A percentile compares a stretch with the other conserved stretches of the same genome.
These are phyloP conservation scores for Tinamus major DNA, from an alignment of 2,797 vertebrate genomes.

Conservation along the genomic window DNA sequence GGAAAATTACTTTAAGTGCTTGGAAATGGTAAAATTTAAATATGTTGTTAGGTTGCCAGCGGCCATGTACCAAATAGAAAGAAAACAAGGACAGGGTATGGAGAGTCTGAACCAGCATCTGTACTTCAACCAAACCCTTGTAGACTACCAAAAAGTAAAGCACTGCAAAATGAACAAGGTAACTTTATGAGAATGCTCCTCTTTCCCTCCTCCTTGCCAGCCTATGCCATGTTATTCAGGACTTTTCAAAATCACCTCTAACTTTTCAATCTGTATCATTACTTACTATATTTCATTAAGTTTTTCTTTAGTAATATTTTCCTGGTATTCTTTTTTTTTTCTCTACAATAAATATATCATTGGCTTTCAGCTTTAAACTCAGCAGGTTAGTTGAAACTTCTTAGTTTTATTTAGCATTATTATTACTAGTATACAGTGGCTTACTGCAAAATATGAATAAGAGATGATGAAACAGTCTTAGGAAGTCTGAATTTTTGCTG, in stretches of 20 bases:
- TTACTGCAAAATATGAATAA: neutral
- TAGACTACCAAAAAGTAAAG: slow-evolving; percentile 75
- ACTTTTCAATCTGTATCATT: neutral
- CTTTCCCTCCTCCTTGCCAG: neutral
- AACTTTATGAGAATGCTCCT: slow-evolving; percentile 22
- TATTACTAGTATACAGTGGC: neutral
- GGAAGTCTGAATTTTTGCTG: neutral
- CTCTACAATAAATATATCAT: neutral
- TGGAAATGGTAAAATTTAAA: slow-evolving; percentile 60
- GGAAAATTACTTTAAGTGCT: slow-evolving; percentile 26
- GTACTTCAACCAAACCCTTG: slow-evolving; percentile 86
- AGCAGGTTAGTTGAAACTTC: neutral
- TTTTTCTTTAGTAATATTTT: neutral
- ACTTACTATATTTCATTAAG: neutral
- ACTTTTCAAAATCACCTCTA: neutral
- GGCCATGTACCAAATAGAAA: slow-evolving; percentile 76
- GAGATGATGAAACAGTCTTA: neutral
- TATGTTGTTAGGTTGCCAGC: slow-evolving; percentile 75
- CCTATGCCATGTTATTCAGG: neutral
- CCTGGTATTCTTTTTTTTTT: neutral
- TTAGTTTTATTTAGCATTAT: neutral
- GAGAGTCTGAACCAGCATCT: slow-evolving; percentile 81
- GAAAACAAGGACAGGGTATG: slow-evolving; percentile 70
- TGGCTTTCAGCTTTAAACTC: neutral
- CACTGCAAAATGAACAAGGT: slow-evolving; percentile 72